Conservation (phyloP, 1,140 invertebrate species). For the Bradynema listronoti region DNA sequence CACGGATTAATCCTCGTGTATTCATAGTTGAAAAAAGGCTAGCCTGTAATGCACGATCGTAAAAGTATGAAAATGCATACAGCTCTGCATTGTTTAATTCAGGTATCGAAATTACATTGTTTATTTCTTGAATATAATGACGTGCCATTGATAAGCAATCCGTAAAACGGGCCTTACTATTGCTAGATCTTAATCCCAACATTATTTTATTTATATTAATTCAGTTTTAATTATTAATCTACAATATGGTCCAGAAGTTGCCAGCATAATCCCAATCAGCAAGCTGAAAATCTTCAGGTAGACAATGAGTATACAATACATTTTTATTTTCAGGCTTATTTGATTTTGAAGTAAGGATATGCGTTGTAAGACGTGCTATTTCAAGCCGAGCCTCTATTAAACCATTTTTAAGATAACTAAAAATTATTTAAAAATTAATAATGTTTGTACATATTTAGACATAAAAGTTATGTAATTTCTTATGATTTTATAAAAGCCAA, state of each 20-base stretch:
- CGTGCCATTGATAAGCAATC: conserved; percentile 43
- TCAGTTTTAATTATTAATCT: neutral
- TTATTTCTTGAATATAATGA: conserved; percentile 63
- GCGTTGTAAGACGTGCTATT: conserved; percentile 29
- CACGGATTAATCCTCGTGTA: conserved; percentile 64
- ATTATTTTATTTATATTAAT: conserved; percentile 1
- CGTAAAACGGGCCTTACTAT: conserved; percentile 46
- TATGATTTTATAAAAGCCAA: too few species aligned
- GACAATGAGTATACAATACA: conserved; percentile 44
- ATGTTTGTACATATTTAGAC: too few species aligned
- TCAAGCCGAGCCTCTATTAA: conserved; percentile 77
- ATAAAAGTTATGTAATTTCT: too few species aligned
- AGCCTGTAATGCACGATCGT: conserved; percentile 77
- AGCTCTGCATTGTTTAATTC: conserved; percentile 64
- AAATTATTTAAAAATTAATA: too few species aligned
- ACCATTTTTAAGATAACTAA: conserved; percentile 79
- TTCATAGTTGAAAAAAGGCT: conserved; percentile 59
- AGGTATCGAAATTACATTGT: conserved; percentile 63
- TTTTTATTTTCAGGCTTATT: neutral
- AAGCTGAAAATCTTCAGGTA: conserved; percentile 40
- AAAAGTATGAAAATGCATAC: conserved; percentile 80
- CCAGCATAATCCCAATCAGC: conserved; percentile 55
- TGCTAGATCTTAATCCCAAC: conserved; percentile 40
- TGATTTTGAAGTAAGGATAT: too few species aligned
- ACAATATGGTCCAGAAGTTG: conserved; percentile 44